phyloP scores from a whole-genome alignment of 2,113 vertebrate species.

The Perca flavescens region DNA sequence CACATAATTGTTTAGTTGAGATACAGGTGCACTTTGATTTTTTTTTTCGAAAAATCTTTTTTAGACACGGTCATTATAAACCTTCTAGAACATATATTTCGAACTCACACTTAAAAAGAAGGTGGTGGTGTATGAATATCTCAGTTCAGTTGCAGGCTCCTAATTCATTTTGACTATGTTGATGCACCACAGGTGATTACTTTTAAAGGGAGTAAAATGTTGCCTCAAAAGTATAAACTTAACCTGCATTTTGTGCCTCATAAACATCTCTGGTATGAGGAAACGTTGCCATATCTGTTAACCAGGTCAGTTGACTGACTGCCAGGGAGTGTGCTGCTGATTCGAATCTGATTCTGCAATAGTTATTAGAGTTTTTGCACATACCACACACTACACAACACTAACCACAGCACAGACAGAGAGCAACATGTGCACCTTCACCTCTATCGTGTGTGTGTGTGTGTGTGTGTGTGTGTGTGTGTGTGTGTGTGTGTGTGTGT shows the following conservation, averaged over 20 bases:
- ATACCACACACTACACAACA: conserved; percentile 1
- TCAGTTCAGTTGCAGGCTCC: not conserved
- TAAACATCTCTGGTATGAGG: conserved; percentile 6
- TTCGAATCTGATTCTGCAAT: conserved; percentile 65
- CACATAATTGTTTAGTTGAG: not conserved
- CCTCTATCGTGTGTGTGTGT: conserved; percentile 10
- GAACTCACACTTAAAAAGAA: not conserved
- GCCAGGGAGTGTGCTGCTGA: conserved; percentile 43
- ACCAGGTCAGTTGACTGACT: conserved; percentile 45
- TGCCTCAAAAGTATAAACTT: not conserved
- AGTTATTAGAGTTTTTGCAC: conserved; percentile 2
- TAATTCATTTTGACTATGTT: not conserved
- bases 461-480: not conserved
- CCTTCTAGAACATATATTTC: not conserved
- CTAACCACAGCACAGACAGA: conserved; percentile 29
- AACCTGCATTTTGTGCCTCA: conserved; percentile 1
- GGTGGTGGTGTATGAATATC: not conserved
- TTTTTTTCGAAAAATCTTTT: not conserved
- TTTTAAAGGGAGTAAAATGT: not conserved
- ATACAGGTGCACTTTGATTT: not conserved
- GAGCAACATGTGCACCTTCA: conserved; percentile 51
- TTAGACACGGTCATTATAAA: not conserved
- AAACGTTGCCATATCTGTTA: conserved; percentile 39
- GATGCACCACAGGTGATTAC: not conserved
- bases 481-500: not conserved